Percentiles rank a stretch among this genome's conserved stretches.
Evolutionary conservation across 2,113 vertebrate genomes (phyloP).

Genomic region (Ptychochromis oligacanthus): DNA sequence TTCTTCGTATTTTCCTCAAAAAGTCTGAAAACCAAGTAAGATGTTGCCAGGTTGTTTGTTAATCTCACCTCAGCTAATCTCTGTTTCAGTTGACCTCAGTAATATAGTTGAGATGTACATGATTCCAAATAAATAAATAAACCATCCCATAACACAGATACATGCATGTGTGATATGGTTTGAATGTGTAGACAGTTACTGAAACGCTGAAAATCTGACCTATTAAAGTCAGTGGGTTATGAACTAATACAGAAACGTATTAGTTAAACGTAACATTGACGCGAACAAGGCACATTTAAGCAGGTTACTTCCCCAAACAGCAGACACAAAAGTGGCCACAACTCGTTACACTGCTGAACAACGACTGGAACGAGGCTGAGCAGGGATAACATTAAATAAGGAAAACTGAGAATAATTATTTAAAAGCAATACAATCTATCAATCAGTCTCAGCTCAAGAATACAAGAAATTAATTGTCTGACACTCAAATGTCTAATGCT

Average conservation of each 20-base stretch:
- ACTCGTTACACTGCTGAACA: too few species aligned
- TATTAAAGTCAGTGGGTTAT: not conserved
- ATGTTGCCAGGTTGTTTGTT: not conserved
- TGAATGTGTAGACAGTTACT: not conserved
- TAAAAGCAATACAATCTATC: too few species aligned
- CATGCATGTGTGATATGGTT: not conserved
- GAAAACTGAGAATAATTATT: too few species aligned
- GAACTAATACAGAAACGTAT: not conserved
- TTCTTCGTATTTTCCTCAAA: too few species aligned
- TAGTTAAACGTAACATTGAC: not conserved
- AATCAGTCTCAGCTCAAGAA: too few species aligned
- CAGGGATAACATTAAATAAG: too few species aligned
- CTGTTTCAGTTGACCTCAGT: not conserved
- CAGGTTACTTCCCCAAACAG: too few species aligned
- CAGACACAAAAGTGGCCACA: too few species aligned
- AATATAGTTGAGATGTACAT: not conserved
- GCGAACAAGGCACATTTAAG: too few species aligned
- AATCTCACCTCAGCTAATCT: not conserved
- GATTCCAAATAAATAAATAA: not conserved
- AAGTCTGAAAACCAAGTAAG: not conserved
- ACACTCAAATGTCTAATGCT: not conserved
- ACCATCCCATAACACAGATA: not conserved
- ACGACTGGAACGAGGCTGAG: too few species aligned
- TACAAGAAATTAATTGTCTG: not conserved
- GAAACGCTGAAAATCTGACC: rapidly evolving